Percentiles rank a stretch among this genome's conserved stretches.
Evolutionary conservation across 2,797 vertebrate genomes (phyloP).

Genomic region (Sternotherus odoratus): DNA sequence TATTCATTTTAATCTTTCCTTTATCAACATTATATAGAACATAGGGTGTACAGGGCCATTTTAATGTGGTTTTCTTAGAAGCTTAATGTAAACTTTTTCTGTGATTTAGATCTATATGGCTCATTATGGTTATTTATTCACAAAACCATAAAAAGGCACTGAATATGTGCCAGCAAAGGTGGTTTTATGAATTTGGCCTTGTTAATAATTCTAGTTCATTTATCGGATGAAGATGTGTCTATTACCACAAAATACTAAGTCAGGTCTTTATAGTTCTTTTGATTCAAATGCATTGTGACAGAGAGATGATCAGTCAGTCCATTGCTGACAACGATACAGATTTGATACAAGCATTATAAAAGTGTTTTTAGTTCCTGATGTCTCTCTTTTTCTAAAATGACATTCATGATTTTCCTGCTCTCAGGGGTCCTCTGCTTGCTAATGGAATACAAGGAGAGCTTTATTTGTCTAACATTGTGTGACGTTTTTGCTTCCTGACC

Average conservation of each 20-base stretch:
- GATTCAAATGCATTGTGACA: neutral
- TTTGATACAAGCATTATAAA: neutral
- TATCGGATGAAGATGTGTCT: neutral
- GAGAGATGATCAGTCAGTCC: neutral
- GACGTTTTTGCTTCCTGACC: neutral
- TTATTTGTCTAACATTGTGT: neutral
- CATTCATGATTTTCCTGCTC: neutral
- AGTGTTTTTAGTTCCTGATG: neutral
- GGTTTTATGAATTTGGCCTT: neutral
- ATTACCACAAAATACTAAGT: neutral
- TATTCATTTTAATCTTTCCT: conserved; percentile 2
- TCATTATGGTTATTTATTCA: neutral
- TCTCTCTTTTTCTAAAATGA: neutral
- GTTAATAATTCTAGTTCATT: neutral
- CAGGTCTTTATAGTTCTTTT: neutral
- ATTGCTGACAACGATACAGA: neutral
- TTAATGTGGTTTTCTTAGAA: neutral
- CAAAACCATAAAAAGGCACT: neutral
- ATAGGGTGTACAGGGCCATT: neutral
- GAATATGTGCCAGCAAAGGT: neutral
- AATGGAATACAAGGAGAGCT: neutral
- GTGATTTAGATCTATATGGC: neutral
- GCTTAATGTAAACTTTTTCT: neutral
- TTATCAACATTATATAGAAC: neutral
- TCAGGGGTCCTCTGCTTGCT: neutral